phyloP scores from a whole-genome alignment of 2,797 vertebrate genomes.

The Muscicapa comitata region DNA sequence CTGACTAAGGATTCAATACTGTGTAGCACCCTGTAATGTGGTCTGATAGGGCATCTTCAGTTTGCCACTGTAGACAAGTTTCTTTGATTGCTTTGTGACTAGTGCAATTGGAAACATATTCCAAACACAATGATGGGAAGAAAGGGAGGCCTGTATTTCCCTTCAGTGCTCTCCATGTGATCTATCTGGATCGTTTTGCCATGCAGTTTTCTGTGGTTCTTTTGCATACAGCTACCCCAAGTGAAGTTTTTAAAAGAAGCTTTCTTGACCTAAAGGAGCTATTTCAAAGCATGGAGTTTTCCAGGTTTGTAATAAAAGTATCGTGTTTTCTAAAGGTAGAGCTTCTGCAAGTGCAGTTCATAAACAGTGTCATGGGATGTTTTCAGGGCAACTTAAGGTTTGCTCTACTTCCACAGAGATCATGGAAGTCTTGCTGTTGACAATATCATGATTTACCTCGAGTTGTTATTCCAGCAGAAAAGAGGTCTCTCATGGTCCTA shows the following conservation, averaged over 20 bases:
- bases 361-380: neutral
- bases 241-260: neutral
- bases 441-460: neutral
- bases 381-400: neutral
- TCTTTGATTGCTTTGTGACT: constrained; percentile 6
- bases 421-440: neutral
- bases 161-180: neutral
- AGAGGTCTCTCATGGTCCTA: neutral
- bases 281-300: neutral
- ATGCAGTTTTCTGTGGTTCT: neutral
- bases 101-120: constrained; percentile 44
- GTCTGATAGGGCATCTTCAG: constrained; percentile 25
- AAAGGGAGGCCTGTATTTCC: constrained; percentile 10
- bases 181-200: neutral
- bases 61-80: neutral
- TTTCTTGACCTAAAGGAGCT: neutral
- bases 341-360: neutral
- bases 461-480: neutral
- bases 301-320: neutral
- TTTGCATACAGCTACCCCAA: neutral
- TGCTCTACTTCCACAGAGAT: neutral
- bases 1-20: neutral
- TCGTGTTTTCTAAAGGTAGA: neutral
- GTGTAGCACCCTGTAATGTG: neutral
- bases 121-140: constrained; percentile 50